phyloP scores from a whole-genome alignment of 2,797 vertebrate species.

The Falco columbarius region DNA sequence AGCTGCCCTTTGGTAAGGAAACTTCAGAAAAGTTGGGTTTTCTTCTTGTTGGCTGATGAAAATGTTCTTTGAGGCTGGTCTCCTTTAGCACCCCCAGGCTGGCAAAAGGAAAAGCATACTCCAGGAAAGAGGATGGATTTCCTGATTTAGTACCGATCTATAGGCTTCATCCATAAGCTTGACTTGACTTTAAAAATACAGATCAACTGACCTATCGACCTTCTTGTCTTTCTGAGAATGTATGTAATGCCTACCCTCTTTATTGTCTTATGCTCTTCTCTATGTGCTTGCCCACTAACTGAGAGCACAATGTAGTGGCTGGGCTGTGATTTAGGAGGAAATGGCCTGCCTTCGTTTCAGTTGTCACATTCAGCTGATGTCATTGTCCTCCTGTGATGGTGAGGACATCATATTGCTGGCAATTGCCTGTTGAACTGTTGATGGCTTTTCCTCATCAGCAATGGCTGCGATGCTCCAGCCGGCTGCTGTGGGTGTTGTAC shows the following conservation, averaged over 20 bases:
- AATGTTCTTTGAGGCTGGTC: background rate
- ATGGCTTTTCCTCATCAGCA: background rate
- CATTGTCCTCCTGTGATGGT: background rate
- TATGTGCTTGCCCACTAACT: background rate
- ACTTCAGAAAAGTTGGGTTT: background rate
- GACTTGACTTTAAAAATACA: background rate
- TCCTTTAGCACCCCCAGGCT: background rate
- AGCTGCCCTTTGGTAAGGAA: background rate
- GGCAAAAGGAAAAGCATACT: background rate
- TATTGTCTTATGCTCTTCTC: background rate
- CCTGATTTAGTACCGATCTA: background rate
- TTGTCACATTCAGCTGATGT: background rate
- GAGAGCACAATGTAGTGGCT: background rate
- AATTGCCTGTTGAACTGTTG: background rate
- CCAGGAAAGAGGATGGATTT: background rate
- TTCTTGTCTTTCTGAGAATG: background rate
- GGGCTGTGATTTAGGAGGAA: background rate
- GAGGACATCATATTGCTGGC: background rate
- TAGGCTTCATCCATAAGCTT: accelerated
- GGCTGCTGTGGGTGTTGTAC: background rate
- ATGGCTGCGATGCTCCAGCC: background rate
- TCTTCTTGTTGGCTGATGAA: background rate
- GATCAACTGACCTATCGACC: background rate
- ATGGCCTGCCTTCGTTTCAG: background rate
- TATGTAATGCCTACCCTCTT: background rate